Evolutionary conservation across 1,140 invertebrate species (phyloP), one percentile per base, ranked within the genome.

Genomic region (Pseudomyrmex pallidus): DNA sequence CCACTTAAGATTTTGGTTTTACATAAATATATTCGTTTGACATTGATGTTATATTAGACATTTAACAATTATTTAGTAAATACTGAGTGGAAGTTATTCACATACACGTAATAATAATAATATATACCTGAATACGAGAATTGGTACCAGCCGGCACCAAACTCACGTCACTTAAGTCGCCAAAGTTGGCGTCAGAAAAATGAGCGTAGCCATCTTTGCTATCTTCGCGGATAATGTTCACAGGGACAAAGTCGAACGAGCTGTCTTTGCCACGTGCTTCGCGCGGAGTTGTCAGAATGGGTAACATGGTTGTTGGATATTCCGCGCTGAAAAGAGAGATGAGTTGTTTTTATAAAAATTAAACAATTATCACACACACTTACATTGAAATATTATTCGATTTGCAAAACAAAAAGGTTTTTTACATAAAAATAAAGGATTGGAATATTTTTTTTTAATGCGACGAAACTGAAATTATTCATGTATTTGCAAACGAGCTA

Each of bases 151-250:
- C 93, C 15, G 93, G 94, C 3, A 94, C 90, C 44, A 94, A 88
- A 87, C 91, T 94, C 52, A 94, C 91, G 73, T 94, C 94, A 63
- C 93, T 83, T 7, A 94, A 76, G 68, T 94, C 93, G 35, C 91
- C 93, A 44, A 94, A 94, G 15, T 91, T 89, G 12, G 92, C 87
- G 15, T 94, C 89, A 9, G 89, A 80, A 25, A 90, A 90, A 3
- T 85, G 91, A 22, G 91, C 86, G 62, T 85, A 88, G 13, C 74
- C 76, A 68, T 91, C 89, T 74, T 94, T 94, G 57, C 70, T 87
- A 46, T 94, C 92, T 74, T 94, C 92, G 1, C 90, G 92, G 63
- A 94, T 93, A 17, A 94, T 93, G 62, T 94, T 94, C 0, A 94
- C 94, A 10, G 94, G 94, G 0, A 94, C 91, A 63, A 94, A 94